These are phyloP conservation scores for Plebejus anna DNA, from an alignment of 2,888 invertebrate genomes.

Conservation along the genomic window DNA sequence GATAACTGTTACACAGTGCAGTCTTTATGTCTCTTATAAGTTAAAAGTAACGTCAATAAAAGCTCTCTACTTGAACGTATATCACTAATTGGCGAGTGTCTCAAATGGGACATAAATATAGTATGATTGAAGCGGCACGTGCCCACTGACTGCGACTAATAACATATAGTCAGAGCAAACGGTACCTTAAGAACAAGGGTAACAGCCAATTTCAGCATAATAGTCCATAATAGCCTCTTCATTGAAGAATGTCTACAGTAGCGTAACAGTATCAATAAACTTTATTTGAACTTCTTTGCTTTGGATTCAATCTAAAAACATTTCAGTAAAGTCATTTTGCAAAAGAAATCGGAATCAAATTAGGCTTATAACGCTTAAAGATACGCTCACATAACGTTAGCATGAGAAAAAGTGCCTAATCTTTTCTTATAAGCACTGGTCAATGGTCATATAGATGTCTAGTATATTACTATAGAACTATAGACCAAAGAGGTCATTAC, in stretches of 20 bases:
- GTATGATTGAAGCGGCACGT: conserved; percentile 31
- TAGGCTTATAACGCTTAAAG: too few relatives aligned
- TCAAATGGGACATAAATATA: conserved; percentile 15
- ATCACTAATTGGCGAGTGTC: conserved; percentile 7
- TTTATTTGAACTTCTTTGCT: background rate
- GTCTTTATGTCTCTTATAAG: too few relatives aligned
- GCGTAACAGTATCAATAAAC: background rate
- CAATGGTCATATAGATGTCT: too few relatives aligned
- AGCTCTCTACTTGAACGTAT: background rate
- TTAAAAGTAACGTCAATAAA: background rate
- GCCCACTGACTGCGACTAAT: conserved; percentile 33
- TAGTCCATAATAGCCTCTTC: conserved; percentile 8
- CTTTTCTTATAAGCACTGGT: too few relatives aligned
- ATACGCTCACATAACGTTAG: too few relatives aligned
- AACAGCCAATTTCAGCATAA: conserved; percentile 19
- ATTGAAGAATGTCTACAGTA: conserved; percentile 2
- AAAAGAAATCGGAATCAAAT: too few relatives aligned
- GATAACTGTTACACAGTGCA: background rate
- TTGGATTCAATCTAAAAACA: background rate
- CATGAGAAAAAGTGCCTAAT: too few relatives aligned
- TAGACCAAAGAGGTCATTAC: background rate
- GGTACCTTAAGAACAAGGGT: conserved; percentile 26
- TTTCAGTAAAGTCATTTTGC: background rate
- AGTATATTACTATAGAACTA: background rate
- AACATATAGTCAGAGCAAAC: conserved; percentile 37